Evolutionary conservation across 2,797 vertebrate species (phyloP).

Genomic region (Helicolenus hilgendorfi): DNA sequence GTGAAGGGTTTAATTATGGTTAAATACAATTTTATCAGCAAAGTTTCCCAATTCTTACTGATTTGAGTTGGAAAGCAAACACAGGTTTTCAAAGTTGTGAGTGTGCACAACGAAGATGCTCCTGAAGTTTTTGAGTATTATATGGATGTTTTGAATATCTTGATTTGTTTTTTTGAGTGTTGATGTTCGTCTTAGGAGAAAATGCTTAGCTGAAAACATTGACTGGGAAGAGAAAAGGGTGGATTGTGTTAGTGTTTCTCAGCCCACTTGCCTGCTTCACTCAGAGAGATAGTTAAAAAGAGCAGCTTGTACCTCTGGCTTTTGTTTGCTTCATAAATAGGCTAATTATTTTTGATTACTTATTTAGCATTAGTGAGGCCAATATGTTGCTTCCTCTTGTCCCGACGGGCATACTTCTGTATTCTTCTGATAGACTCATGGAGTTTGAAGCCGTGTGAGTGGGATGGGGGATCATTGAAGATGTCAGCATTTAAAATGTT

Average conservation of each 20-base stretch:
- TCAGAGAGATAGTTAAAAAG: background rate
- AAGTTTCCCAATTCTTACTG: background rate
- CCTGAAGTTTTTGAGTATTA: background rate
- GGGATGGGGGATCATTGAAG: background rate
- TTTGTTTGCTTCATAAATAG: conserved; percentile 34
- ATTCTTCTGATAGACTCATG: background rate
- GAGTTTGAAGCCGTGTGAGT: background rate
- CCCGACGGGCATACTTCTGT: background rate
- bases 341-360: conserved; percentile 27
- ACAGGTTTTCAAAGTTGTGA: background rate
- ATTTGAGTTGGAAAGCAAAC: background rate
- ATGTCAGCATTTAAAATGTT: background rate
- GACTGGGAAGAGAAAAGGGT: background rate
- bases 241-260: background rate
- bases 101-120: background rate
- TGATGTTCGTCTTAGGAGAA: background rate
- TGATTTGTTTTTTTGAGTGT: background rate
- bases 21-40: background rate
- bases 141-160: background rate
- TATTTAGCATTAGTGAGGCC: background rate
- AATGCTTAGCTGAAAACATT: background rate
- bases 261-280: background rate
- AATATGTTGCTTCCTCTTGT: background rate
- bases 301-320: conserved; percentile 6
- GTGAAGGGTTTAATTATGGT: background rate